phyloP scores from a whole-genome alignment of 2,113 vertebrate genomes.

The Galbula dea region DNA sequence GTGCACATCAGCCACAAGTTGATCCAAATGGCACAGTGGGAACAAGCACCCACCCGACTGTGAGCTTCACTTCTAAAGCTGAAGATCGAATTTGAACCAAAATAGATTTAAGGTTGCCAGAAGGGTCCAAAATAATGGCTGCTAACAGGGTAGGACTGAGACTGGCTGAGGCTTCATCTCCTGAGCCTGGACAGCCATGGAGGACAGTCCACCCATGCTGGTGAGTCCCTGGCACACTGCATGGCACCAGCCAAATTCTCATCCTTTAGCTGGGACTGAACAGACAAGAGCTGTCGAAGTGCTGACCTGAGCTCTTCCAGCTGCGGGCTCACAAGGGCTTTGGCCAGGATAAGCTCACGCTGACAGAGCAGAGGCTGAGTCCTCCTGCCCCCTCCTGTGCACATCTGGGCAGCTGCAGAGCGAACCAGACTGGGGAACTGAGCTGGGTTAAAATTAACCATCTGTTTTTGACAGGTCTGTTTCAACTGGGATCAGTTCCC shows the following conservation, averaged over 20 bases:
- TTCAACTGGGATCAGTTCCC: conserved; percentile 15
- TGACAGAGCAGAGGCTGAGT: not conserved
- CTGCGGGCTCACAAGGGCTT: not conserved
- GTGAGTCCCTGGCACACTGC: not conserved
- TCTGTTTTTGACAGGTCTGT: not conserved
- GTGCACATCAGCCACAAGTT: not conserved
- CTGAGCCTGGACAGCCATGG: fast-evolving
- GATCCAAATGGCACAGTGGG: fast-evolving
- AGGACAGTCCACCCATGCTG: fast-evolving
- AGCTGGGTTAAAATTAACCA: conserved; percentile 43
- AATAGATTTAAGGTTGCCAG: not conserved
- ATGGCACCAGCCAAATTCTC: fast-evolving
- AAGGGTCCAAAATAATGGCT: not conserved
- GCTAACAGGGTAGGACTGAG: not conserved
- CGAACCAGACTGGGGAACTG: not conserved
- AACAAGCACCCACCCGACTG: not conserved
- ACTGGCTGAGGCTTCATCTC: not conserved
- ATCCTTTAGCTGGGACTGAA: fast-evolving
- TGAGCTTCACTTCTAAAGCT: fast-evolving
- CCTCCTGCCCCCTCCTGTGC: not conserved
- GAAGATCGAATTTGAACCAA: not conserved
- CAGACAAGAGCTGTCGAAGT: not conserved
- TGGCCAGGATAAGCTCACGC: not conserved
- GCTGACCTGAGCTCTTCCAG: not conserved
- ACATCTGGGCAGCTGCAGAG: conserved; percentile 51